Percentiles rank a stretch among this genome's conserved stretches.
phyloP scores from a whole-genome alignment of 2,888 invertebrate species.

The Agriopis leucophaearia region DNA sequence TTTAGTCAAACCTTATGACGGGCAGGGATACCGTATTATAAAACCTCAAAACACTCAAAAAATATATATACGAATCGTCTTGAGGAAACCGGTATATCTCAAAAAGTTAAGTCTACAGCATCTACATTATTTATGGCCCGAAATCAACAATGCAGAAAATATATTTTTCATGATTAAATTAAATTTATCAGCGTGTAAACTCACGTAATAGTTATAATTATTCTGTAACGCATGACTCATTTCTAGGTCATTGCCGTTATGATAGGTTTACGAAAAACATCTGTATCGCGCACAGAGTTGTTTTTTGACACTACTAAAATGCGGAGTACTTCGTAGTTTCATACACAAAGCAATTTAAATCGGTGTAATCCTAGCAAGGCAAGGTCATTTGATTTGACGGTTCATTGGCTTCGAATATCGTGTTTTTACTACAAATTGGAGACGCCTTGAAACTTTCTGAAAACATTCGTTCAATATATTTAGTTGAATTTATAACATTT shows the following conservation, averaged over 20 bases:
- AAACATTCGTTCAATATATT: conserved; percentile 12
- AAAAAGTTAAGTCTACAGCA: no score
- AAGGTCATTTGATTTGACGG: conserved; percentile 41
- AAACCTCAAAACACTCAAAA: no score
- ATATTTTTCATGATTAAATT: conserved; percentile 1
- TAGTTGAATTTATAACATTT: background rate
- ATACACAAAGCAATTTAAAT: conserved; percentile 21
- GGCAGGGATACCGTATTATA: no score
- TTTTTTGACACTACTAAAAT: background rate
- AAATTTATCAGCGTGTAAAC: background rate
- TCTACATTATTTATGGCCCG: no score
- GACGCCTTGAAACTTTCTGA: conserved; percentile 20
- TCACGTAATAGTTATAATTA: conserved; percentile 32
- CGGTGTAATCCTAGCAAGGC: conserved; percentile 24
- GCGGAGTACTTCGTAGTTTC: background rate
- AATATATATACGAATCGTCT: no score
- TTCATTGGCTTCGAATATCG: conserved; percentile 36
- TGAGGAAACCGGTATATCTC: no score
- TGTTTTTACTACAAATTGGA: conserved; percentile 32
- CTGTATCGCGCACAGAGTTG: background rate
- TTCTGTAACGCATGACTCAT: conserved; percentile 28
- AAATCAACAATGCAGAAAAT: no score
- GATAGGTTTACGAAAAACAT: conserved; percentile 11
- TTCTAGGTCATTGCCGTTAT: conserved; percentile 36
- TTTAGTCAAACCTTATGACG: no score